A percentile compares a stretch with the other conserved stretches of the same genome.
Conservation (phyloP, 2,888 invertebrate species). For the Zaprionus lineosus region DNA sequence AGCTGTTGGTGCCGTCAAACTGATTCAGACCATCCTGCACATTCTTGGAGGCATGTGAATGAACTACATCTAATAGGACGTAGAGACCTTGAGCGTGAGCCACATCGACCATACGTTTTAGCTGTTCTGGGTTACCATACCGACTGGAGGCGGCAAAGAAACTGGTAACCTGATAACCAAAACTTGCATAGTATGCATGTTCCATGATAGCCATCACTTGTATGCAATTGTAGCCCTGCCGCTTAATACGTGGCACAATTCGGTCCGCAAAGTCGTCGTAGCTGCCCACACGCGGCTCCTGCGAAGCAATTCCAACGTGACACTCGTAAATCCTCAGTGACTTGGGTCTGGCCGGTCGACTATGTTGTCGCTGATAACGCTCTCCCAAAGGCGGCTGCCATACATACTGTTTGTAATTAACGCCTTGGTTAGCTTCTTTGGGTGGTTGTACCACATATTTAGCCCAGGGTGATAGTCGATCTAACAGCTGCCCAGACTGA, state of each 20-base stretch:
- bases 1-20: constrained; percentile 96
- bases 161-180: constrained; percentile 99
- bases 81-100: constrained; percentile 95
- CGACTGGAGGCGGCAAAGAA: constrained; percentile 98
- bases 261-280: constrained; percentile 96
- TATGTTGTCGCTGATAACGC: constrained; percentile 90
- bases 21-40: constrained; percentile 97
- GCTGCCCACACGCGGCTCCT: constrained; percentile 93
- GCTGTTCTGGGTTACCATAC: constrained; percentile 97
- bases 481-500: constrained; percentile 87
- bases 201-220: constrained; percentile 99
- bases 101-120: constrained; percentile 95
- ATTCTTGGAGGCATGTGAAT: constrained; percentile 99
- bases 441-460: constrained; percentile 93
- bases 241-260: constrained; percentile 94
- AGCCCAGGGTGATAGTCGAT: constrained; percentile 97
- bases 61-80: constrained; percentile 97
- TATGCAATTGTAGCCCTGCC: constrained; percentile 98
- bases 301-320: constrained; percentile 98
- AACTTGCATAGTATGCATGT: constrained; percentile 99
- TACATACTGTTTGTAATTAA: constrained; percentile 95
- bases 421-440: constrained; percentile 87
- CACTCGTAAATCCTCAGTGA: constrained; percentile 97
- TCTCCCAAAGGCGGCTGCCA: constrained; percentile 90
- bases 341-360: constrained; percentile 89